Percentiles rank a stretch among this genome's conserved stretches.
phyloP scores from a whole-genome alignment of 2,113 vertebrate genomes.

The Petaurus breviceps region DNA sequence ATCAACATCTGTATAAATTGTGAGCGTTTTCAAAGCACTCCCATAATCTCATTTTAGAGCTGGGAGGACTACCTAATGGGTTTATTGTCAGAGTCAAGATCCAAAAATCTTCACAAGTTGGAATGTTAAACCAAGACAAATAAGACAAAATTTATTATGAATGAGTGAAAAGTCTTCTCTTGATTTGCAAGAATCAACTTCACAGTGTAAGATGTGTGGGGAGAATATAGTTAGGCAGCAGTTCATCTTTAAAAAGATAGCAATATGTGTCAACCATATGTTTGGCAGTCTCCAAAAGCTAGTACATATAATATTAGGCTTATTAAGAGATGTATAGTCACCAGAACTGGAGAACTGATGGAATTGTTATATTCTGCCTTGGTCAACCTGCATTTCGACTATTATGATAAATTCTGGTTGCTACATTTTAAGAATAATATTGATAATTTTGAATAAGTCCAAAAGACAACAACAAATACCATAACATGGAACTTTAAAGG shows the following conservation, averaged over 20 bases:
- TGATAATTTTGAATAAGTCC: background rate
- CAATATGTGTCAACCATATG: background rate
- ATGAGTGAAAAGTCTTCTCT: background rate
- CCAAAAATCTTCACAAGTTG: background rate
- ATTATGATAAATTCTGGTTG: background rate
- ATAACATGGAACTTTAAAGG: background rate
- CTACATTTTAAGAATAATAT: background rate
- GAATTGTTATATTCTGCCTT: background rate
- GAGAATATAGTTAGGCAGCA: background rate
- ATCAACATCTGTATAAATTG: background rate
- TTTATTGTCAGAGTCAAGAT: background rate
- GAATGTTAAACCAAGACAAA: background rate
- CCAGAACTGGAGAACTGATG: background rate
- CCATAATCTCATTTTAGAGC: background rate
- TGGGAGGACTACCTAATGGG: background rate
- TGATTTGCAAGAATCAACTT: background rate
- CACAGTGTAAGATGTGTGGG: background rate
- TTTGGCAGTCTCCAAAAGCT: background rate
- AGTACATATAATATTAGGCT: background rate
- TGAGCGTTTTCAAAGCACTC: background rate
- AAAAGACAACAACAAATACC: background rate
- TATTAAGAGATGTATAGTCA: background rate
- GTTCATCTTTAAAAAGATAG: background rate
- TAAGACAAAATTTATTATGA: background rate
- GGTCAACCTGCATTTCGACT: background rate